Conservation (phyloP, 2,113 vertebrate genomes). For the Corvus hawaiiensis region DNA sequence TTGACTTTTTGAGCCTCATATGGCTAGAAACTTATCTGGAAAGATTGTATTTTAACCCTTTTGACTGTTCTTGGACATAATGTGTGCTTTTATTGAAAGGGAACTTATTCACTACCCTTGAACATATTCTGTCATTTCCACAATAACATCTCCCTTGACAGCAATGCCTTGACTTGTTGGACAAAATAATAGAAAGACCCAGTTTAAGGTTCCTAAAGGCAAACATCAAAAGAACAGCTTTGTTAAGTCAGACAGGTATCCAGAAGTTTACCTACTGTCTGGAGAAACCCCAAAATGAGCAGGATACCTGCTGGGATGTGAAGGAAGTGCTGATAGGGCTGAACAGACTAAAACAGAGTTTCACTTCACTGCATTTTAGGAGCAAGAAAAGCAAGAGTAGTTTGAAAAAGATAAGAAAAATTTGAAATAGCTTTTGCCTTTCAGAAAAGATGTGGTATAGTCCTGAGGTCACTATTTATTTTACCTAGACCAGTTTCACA, state of each 20-base stretch:
- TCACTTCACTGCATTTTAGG: neutral
- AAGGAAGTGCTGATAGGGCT: neutral
- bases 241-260: conserved; percentile 8
- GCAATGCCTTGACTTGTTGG: conserved; percentile 34
- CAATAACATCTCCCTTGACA: conserved; percentile 1
- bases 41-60: conserved; percentile 72
- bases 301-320: conserved; percentile 1
- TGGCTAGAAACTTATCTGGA: conserved; percentile 63
- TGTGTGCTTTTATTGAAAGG: conserved; percentile 37
- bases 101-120: conserved; percentile 36
- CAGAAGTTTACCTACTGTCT: conserved; percentile 35
- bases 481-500: neutral
- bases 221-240: conserved; percentile 18
- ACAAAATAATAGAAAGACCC: conserved; percentile 40
- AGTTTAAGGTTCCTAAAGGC: conserved; percentile 30
- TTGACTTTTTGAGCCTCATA: conserved; percentile 70
- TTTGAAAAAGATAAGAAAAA: neutral
- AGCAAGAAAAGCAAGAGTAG: neutral
- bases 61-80: conserved; percentile 41
- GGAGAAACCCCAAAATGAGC: neutral
- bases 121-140: neutral
- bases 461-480: neutral
- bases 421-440: neutral
- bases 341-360: neutral
- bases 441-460: neutral